Evolutionary conservation across 2,113 vertebrate species (phyloP), one percentile per base, ranked within the genome.

Genomic region (Pollachius pollachius): DNA sequence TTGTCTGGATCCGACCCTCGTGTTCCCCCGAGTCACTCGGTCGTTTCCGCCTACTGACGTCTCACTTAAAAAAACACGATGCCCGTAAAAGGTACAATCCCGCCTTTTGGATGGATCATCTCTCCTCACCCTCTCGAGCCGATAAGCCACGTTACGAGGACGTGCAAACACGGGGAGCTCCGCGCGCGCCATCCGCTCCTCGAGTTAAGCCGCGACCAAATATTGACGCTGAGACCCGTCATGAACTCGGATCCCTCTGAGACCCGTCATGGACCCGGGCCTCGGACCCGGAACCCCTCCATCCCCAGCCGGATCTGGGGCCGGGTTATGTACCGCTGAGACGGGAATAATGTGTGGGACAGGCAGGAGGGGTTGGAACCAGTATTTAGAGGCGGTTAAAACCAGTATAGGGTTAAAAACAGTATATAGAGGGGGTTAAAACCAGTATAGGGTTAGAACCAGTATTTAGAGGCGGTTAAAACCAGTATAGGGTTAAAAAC

Each of bases 201-300:
- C 89, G 91, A 92, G 90, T 90, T 95, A 94, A 95, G 93, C 92
- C 92, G 84, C 90, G 92, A 92, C 88, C 92, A 94, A 94, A 95
- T 95, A 96, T 94, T 91, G 91, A 95, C 94, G 92, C 90, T n/a
- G 57, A 93, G 89, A 92, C 30, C 21, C 21, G 21, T 23, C 21
- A 23, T 23, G 2, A 2, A 23, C 21, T 23, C 21, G 21, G 2
- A 23, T 23, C 21, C 21, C 21, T 23, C 21, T 23, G 21, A 23
- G 21, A 88, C 90, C 90, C 90, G 93, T 92, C 91, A 92, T 89
- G 91, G 18, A 93, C 87, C 12, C 52, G 4, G 16, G 93, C 93
- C 89, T 83, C 92, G 15, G 18, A 59, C 18, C 8, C 9, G 8
- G 16, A 52, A 41, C 34, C 84, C 81, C 86, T 81, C 90, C 89